Evolutionary conservation across 2,888 invertebrate genomes (phyloP).

Genomic region (Orchesellides sinensis): DNA sequence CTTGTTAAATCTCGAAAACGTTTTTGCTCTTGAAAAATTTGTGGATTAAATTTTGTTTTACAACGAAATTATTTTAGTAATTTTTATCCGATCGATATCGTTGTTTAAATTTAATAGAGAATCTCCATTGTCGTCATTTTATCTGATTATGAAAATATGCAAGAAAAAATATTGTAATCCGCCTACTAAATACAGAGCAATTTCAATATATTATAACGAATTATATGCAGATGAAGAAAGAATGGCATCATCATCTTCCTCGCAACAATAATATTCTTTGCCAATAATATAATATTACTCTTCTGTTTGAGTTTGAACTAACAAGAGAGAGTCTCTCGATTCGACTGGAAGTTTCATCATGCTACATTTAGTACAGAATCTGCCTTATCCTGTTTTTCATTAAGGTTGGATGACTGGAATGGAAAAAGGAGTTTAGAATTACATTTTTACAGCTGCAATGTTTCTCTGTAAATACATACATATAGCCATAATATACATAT

Average conservation of each 20-base stretch:
- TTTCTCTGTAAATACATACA: too few relatives aligned
- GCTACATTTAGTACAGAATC: background rate
- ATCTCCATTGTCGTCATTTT: too few relatives aligned
- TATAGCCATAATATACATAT: too few relatives aligned
- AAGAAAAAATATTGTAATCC: background rate
- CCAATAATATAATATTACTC: background rate
- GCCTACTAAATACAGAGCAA: too few relatives aligned
- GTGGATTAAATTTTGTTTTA: too few relatives aligned
- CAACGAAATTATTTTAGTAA: too few relatives aligned
- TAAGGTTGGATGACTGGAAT: constrained; percentile 33
- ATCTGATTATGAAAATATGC: background rate
- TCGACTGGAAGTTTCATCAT: background rate
- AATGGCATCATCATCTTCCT: background rate
- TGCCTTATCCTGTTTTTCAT: background rate
- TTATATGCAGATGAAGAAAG: background rate
- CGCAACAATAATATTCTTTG: background rate
- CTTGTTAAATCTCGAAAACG: too few relatives aligned
- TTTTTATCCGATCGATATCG: too few relatives aligned
- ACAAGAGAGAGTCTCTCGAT: background rate
- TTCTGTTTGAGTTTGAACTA: background rate
- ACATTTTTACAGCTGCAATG: too few relatives aligned
- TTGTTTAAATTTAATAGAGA: too few relatives aligned
- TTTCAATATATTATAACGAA: too few relatives aligned
- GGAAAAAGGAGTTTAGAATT: constrained; percentile 16
- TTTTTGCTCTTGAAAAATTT: too few relatives aligned